These are phyloP conservation scores for Vanessa atalanta DNA, from an alignment of 1,140 invertebrate species.

Conservation along the genomic window DNA sequence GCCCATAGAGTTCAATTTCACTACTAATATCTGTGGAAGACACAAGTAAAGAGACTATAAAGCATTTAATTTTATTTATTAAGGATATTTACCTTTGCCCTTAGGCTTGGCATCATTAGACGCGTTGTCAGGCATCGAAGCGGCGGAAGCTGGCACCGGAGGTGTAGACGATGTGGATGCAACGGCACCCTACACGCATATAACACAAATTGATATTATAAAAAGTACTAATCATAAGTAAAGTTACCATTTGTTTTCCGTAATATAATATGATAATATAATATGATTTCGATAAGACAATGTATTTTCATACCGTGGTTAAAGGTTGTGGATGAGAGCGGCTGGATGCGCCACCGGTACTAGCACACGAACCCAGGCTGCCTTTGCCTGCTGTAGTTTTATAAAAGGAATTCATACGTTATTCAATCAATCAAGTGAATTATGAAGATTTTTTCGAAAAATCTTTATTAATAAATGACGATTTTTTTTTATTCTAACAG, in stretches of 20 bases:
- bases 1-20: too few relatives aligned
- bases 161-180: slow-evolving; percentile 78
- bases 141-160: slow-evolving; percentile 69
- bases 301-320: slow-evolving; percentile 67
- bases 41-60: too few relatives aligned
- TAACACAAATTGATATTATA: background rate
- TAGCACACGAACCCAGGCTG: slow-evolving; percentile 81
- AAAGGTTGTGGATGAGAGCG: slow-evolving; percentile 71
- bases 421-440: background rate
- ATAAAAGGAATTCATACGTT: background rate
- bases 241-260: too few relatives aligned
- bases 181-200: slow-evolving; percentile 67
- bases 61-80: too few relatives aligned
- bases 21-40: too few relatives aligned
- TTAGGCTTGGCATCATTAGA: slow-evolving; percentile 73
- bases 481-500: too few relatives aligned
- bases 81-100: slow-evolving; percentile 62
- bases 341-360: slow-evolving; percentile 78
- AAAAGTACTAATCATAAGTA: too few relatives aligned
- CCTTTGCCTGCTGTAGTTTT: slow-evolving; percentile 66
- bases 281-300: background rate
- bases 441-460: background rate
- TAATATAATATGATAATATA: too few relatives aligned
- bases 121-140: slow-evolving; percentile 74
- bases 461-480: too few relatives aligned